Evolutionary conservation across 2,888 invertebrate genomes (phyloP), one percentile per base, ranked within the genome.

Genomic region (Drosophila fulvimacula): DNA sequence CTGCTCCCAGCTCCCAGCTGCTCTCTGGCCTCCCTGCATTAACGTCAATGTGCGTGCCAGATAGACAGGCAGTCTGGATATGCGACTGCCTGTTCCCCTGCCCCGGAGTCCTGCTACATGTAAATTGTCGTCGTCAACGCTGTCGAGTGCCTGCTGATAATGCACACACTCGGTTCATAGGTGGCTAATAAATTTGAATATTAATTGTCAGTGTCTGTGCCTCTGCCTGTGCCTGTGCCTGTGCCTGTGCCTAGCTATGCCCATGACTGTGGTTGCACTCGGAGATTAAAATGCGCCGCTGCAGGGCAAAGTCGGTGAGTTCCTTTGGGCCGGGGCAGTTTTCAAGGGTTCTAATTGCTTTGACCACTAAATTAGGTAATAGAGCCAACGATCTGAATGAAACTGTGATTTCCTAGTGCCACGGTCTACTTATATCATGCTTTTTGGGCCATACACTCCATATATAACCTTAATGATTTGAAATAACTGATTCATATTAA

Each of bases 171-270:
- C 81, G 80, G 91, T 88, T 91, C 91, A 91, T 84, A 91, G 89
- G 90, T 91, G 91, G 88, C 90, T 88, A 91, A 91, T 91, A 91
- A 91, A 91, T 91, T 91, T 90, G 91, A 91, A 90, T 91, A 90
- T 91, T 90, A 90, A 91, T 90, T 91, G 89, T 88, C 91, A 78
- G 81, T 75, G 89, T 85, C 80, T 80, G 79, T 70, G 65, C 63
- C 66, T 65, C 48, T 52, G 73, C 49, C 69, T 67, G 58, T 49
- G 79, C 44, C 62, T 65, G 78, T 73, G 82, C 81, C 80, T 79
- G 76, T 62, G 71, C 61, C 67, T 70, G 53, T 57, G 75, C 41
- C 67, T n/a, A n/a, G n/a, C n/a, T 67, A 48, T 76, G 87, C 82
- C 81, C 76, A 74, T 66, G 73, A 58, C 64, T 68, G 63, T 58